Evolutionary conservation across 2,113 vertebrate genomes (phyloP), one percentile per base, ranked within the genome.

Genomic region (Oryzias melastigma): DNA sequence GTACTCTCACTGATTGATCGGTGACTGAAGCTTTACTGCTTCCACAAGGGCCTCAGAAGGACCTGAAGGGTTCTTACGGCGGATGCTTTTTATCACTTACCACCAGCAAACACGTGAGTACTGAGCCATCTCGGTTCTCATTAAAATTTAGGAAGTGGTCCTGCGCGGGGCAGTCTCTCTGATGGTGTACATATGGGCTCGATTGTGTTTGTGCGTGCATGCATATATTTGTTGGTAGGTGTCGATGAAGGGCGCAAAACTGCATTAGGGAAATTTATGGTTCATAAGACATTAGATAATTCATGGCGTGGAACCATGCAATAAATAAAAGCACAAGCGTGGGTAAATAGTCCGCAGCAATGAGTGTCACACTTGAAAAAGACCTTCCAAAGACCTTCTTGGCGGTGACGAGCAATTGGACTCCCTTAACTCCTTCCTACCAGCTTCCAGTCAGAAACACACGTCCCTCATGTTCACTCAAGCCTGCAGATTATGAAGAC

Each of bases 241-340:
- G 75, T 71, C 52, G 62, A 84, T 72, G 75, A 87, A 84, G 83
- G 77, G 75, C 63, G 58, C 62, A 66, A 81, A 77, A 83, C 71
- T 85, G 82, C 85, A 92, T 90, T 87, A 87, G 84, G 79, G 83
- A 91, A 89, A 92, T 92, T 91, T 91, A 91, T 82, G 81, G 77
- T 84, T 85, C 81, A 79, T 86, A 91, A 86, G 85, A 87, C 88
- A 87, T 88, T 84, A 86, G 85, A 84, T 88, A 91, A 89, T 92
- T 88, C 77, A 90, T 81, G 75, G 79, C 77, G 77, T 86, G 81
- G 77, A 90, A 87, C 86, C 40, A 47, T 54, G 78, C 75, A 57
- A 87, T 90, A 90, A 91, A 91, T 91, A 89, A 91, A 83, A 82
- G 82, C 72, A 70, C 72, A 68, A 73, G 83, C 47, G 66, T 72